Percentiles rank a stretch among this genome's conserved stretches.
These are phyloP conservation scores for Marcusenius ussheri DNA, from an alignment of 2,113 vertebrate genomes.

Conservation along the genomic window DNA sequence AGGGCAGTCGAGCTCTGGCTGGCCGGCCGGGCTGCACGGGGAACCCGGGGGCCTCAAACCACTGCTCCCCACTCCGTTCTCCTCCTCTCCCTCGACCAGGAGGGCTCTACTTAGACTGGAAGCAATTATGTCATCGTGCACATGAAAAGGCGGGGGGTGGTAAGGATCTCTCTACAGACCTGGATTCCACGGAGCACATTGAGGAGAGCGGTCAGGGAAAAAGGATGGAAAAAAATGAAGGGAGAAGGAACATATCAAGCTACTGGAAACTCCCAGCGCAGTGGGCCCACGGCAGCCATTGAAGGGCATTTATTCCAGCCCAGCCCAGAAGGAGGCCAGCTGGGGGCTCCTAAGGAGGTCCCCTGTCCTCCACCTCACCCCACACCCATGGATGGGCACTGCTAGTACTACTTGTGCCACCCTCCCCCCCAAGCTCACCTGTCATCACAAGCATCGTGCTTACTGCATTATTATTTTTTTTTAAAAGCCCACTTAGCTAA, in stretches of 20 bases:
- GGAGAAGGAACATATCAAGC: slow-evolving; percentile 10
- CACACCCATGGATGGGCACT: background rate
- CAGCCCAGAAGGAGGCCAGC: background rate
- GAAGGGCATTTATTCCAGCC: background rate
- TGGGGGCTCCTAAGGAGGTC: background rate
- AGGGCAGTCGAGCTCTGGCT: background rate
- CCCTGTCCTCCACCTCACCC: background rate
- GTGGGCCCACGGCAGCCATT: background rate
- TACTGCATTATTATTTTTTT: background rate
- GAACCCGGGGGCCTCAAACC: slow-evolving; percentile 1
- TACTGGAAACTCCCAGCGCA: slow-evolving; percentile 16
- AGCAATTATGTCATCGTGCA: slow-evolving; percentile 16
- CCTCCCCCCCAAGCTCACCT: background rate
- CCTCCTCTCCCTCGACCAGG: background rate
- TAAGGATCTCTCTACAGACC: background rate
- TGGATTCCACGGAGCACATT: background rate
- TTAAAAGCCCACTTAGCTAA: background rate
- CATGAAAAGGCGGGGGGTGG: background rate
- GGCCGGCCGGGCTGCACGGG: background rate
- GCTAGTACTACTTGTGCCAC: background rate
- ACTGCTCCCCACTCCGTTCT: background rate
- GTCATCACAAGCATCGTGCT: background rate
- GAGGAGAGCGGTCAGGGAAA: background rate
- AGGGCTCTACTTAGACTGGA: background rate
- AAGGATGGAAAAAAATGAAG: background rate